Evolutionary conservation across 1,140 invertebrate genomes (phyloP).

Genomic region (Drosophila parabipectinata): DNA sequence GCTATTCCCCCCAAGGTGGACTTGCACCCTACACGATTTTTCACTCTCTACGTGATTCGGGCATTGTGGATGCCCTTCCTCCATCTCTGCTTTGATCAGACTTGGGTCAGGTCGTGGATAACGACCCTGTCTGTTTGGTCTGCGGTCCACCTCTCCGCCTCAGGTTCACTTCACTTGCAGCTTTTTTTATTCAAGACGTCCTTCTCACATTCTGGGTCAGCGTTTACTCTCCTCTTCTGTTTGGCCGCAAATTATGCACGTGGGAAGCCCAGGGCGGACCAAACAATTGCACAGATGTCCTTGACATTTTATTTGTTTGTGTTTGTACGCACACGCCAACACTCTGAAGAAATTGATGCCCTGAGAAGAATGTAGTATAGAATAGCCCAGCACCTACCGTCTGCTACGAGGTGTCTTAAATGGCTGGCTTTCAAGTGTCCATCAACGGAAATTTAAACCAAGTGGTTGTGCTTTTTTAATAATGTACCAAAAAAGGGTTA

Average conservation of each 20-base stretch:
- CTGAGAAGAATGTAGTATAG: constrained; percentile 29
- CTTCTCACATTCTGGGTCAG: constrained; percentile 3
- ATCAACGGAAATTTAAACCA: constrained; percentile 24
- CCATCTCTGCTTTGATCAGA: constrained; percentile 12
- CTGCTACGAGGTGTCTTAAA: constrained; percentile 33
- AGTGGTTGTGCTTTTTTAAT: not conserved
- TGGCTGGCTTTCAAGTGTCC: constrained; percentile 46
- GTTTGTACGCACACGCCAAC: constrained; percentile 10
- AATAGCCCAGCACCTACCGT: constrained; percentile 31
- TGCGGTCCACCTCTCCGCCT: constrained; percentile 9
- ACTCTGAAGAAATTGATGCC: constrained; percentile 61
- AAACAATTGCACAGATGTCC: constrained; percentile 61
- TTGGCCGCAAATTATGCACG: constrained; percentile 77
- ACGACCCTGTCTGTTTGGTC: constrained; percentile 30
- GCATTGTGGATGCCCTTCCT: constrained; percentile 5
- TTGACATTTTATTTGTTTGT: constrained; percentile 75
- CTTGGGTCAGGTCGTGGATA: constrained; percentile 40
- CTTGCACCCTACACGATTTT: not conserved
- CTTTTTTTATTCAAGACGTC: constrained; percentile 22
- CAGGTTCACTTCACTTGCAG: constrained; percentile 50
- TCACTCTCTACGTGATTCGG: constrained; percentile 37
- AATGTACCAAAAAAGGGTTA: not conserved
- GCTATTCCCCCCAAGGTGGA: not conserved
- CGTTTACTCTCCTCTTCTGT: constrained; percentile 11
- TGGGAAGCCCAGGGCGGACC: constrained; percentile 40